Evolutionary conservation across 2,888 invertebrate species (phyloP), one percentile per base, ranked within the genome.

Genomic region (Sericinus montela): DNA sequence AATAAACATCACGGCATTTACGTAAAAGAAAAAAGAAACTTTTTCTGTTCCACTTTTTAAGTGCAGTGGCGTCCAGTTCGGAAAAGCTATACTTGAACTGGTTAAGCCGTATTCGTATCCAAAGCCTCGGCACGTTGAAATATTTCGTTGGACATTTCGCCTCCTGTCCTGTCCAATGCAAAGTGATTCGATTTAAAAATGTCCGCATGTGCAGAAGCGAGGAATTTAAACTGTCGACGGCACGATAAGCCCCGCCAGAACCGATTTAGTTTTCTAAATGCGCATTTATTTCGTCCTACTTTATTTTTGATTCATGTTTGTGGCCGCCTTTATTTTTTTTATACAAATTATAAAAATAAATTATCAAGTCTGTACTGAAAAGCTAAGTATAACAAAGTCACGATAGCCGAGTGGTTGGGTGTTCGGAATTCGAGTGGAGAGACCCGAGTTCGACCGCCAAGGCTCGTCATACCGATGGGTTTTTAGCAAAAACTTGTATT

Each of bases 101-200:
- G 30, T 25, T 15, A 32, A 48, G 37, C 42, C 38, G 34, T 48
- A 23, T 19, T 34, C 13, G 43, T 43, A 38, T 48, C 48, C 36
- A 30, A 34, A 48, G 34, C 32, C 37, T 15, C 16, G 38, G 57
- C 44, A 47, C 46, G 51, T 55, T 29, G 57, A 55, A 37, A 42
- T 48, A 48, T 48, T 37, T 48, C 47, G 47, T 48, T 42, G 47
- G 47, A 48, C 41, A 42, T 37, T 42, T 36, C 28, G 41, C 47
- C 41, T 16, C 41, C 29, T 41, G 47, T 16, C 41, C 29, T 41
- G 47, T 42, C 42, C 47, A 19, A 48, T 48, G 56, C 58, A 57
- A 62, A 65, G 63, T 66, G 62, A 67, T 68, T 68, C 65, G 66
- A 72, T 72, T 68, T 63, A 42, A 55, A 65, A 67, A 62, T 56